Conservation (phyloP, 2,113 vertebrate species). For the Takifugu bimaculatus region DNA sequence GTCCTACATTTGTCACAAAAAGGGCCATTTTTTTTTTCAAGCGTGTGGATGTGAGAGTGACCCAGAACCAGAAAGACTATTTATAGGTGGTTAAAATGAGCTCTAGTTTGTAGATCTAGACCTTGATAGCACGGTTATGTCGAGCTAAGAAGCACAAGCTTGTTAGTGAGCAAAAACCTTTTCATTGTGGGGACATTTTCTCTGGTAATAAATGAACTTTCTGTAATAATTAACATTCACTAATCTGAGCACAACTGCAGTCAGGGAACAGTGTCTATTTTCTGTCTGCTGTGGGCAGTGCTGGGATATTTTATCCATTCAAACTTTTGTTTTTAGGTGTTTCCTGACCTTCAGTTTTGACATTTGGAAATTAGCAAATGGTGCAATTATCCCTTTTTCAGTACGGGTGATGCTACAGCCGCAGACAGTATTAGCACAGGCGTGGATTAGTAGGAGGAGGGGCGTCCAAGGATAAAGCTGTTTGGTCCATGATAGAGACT, state of each 20-base stretch:
- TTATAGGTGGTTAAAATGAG: conserved; percentile 65
- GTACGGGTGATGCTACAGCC: conserved; percentile 12
- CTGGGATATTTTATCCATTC: neutral
- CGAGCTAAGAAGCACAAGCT: conserved; percentile 9
- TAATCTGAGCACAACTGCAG: neutral
- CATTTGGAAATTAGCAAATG: conserved; percentile 44
- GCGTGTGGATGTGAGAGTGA: conserved; percentile 56
- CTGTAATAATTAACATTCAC: neutral
- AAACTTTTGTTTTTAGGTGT: neutral
- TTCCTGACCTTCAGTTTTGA: conserved; percentile 22
- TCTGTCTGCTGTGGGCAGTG: conserved; percentile 20
- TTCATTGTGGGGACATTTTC: neutral
- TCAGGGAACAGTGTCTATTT: conserved; percentile 12
- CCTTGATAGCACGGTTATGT: conserved; percentile 21
- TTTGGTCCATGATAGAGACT: conserved; percentile 16
- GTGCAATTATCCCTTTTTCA: conserved; percentile 40
- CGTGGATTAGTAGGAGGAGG: conserved; percentile 42
- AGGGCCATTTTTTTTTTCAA: conserved; percentile 29
- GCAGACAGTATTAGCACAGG: conserved; percentile 22
- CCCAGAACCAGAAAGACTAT: conserved; percentile 70
- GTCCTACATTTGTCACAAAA: conserved; percentile 45
- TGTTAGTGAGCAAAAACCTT: conserved; percentile 17
- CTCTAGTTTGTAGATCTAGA: conserved; percentile 48
- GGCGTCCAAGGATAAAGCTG: conserved; percentile 16
- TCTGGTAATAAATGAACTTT: no score